These are phyloP conservation scores for Strigops habroptila DNA, from an alignment of 2,113 vertebrate species.

Conservation along the genomic window DNA sequence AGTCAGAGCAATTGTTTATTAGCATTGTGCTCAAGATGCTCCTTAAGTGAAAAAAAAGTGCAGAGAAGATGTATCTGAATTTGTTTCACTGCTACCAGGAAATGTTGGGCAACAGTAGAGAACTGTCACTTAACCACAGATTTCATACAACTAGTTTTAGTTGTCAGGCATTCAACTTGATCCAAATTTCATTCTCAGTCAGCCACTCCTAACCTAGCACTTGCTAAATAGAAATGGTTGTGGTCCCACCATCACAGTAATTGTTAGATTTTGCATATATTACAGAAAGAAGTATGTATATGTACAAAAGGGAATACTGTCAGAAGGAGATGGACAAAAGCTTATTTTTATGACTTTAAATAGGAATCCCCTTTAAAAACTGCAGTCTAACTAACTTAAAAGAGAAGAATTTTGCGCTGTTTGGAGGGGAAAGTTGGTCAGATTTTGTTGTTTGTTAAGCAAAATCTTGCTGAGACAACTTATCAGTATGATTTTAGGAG, in stretches of 20 bases:
- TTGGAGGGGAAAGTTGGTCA: neutral
- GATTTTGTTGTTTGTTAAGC: neutral
- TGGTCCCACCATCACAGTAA: fast-evolving
- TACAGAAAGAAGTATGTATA: neutral
- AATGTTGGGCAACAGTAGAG: neutral
- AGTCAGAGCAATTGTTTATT: neutral
- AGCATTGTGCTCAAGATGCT: neutral
- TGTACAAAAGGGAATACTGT: neutral
- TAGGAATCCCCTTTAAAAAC: neutral
- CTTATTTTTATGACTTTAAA: neutral
- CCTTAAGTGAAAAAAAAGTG: neutral
- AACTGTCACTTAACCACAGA: neutral
- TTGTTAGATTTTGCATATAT: neutral
- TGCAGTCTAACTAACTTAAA: neutral
- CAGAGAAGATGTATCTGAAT: neutral
- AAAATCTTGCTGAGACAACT: neutral
- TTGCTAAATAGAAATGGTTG: neutral
- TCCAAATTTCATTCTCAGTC: neutral
- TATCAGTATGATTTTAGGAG: neutral
- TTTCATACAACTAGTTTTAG: neutral
- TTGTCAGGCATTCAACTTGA: neutral
- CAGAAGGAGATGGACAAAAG: neutral
- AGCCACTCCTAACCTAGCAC: neutral
- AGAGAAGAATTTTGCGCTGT: neutral
- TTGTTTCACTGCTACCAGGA: neutral